A percentile compares a stretch with the other conserved stretches of the same genome.
Conservation (phyloP, 2,888 invertebrate species). For the Campoletis raptor region DNA sequence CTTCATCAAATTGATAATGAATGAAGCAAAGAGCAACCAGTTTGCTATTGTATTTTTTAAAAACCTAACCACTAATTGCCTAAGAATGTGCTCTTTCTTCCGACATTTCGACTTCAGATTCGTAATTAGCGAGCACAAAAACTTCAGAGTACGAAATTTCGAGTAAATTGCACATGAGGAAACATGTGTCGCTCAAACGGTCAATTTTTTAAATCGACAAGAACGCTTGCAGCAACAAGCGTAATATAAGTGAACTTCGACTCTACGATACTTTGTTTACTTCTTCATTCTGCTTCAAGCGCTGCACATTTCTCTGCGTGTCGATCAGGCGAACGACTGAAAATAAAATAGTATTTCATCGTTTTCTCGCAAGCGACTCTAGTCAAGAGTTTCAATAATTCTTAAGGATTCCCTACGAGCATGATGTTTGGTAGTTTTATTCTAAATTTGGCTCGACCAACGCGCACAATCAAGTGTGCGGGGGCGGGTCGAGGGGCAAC, state of each 20-base stretch:
- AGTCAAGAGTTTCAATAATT: conserved; percentile 22
- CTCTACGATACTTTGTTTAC: conserved; percentile 1
- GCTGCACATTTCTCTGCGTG: neutral
- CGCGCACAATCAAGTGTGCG: conserved; percentile 49
- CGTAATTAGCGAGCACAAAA: too few relatives aligned
- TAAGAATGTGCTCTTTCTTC: too few relatives aligned
- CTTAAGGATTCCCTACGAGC: conserved; percentile 32
- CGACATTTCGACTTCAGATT: too few relatives aligned
- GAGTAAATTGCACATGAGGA: too few relatives aligned
- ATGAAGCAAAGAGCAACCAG: too few relatives aligned
- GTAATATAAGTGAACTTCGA: neutral
- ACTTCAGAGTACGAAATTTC: too few relatives aligned
- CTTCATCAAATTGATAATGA: too few relatives aligned
- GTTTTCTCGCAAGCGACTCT: conserved; percentile 8
- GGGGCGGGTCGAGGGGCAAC: conserved; percentile 17
- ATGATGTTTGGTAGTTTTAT: conserved; percentile 55
- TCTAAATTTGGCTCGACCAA: conserved; percentile 64
- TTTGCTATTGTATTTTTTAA: too few relatives aligned
- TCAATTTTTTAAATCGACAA: neutral
- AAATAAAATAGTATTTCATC: neutral
- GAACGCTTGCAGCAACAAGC: neutral
- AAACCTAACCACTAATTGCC: too few relatives aligned
- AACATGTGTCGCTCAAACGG: too few relatives aligned
- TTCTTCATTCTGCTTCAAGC: conserved; percentile 12
- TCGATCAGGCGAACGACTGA: neutral